Percentiles rank a stretch among this genome's conserved stretches.
These are phyloP conservation scores for Rhorus exstirpatorius DNA, from an alignment of 2,888 invertebrate species.

Conservation along the genomic window DNA sequence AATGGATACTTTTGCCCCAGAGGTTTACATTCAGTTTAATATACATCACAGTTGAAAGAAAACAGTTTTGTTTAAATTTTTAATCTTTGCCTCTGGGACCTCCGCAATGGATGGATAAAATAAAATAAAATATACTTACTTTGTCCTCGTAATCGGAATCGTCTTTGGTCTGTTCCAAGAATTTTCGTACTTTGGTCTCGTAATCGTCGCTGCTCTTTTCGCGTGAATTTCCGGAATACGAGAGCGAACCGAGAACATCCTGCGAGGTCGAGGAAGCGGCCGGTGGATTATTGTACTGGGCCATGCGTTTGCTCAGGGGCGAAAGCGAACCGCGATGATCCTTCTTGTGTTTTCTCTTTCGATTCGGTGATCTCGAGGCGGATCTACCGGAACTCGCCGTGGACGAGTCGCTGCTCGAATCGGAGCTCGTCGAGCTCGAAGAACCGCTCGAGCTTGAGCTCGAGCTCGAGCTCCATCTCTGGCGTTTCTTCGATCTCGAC, in stretches of 20 bases:
- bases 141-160: constrained; percentile 95
- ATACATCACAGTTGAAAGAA: too few relatives aligned
- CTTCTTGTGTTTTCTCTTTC: constrained; percentile 87
- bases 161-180: constrained; percentile 92
- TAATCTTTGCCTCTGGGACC: neutral
- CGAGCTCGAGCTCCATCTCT: constrained; percentile 88
- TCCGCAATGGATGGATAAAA: neutral
- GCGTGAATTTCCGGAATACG: constrained; percentile 84
- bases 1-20: too few relatives aligned
- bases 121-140: constrained; percentile 73
- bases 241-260: constrained; percentile 87
- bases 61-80: neutral
- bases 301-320: constrained; percentile 94
- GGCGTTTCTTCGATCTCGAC: constrained; percentile 84
- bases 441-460: constrained; percentile 91
- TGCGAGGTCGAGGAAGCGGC: constrained; percentile 85
- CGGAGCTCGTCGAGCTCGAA: constrained; percentile 88
- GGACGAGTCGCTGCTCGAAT: constrained; percentile 88
- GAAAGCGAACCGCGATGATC: constrained; percentile 91
- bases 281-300: constrained; percentile 92
- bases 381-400: constrained; percentile 83
- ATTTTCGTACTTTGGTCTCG: constrained; percentile 91
- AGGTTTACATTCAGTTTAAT: too few relatives aligned
- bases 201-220: constrained; percentile 87
- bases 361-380: constrained; percentile 82